These are phyloP conservation scores for Hyposoter didymator DNA, from an alignment of 2,888 invertebrate species.

Conservation along the genomic window DNA sequence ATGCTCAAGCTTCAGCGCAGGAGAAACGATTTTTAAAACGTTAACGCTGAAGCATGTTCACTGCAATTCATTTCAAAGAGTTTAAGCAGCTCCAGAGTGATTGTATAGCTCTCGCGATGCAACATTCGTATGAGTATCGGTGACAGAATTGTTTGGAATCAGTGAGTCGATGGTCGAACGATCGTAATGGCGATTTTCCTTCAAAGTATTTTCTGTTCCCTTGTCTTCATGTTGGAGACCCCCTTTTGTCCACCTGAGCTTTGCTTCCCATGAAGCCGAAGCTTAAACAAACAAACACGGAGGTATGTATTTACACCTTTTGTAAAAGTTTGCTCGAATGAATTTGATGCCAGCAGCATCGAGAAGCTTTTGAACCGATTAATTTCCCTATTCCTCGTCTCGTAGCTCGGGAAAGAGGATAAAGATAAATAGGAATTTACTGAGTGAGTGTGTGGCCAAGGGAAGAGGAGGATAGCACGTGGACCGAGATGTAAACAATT, in stretches of 20 bases:
- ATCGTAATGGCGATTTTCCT: not conserved
- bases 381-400: conserved; percentile 24
- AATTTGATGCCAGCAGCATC: conserved; percentile 12
- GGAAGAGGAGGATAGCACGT: conserved; percentile 6
- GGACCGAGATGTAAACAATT: conserved; percentile 60
- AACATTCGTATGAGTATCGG: not conserved
- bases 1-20: no score
- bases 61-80: conserved; percentile 8
- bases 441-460: conserved; percentile 13
- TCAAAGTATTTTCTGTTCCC: not conserved
- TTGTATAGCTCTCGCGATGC: not conserved
- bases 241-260: conserved; percentile 34
- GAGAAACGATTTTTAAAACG: not conserved
- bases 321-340: conserved; percentile 14
- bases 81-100: conserved; percentile 8
- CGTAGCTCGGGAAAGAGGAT: conserved; percentile 38
- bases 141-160: not conserved
- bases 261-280: not conserved
- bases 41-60: not conserved
- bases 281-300: not conserved
- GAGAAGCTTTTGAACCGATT: conserved; percentile 12
- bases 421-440: conserved; percentile 60
- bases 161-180: not conserved
- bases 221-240: conserved; percentile 15
- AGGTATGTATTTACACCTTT: conserved; percentile 41